A percentile compares a stretch with the other conserved stretches of the same genome.
Conservation (phyloP, 2,888 invertebrate genomes). For the Epinotia nisella region DNA sequence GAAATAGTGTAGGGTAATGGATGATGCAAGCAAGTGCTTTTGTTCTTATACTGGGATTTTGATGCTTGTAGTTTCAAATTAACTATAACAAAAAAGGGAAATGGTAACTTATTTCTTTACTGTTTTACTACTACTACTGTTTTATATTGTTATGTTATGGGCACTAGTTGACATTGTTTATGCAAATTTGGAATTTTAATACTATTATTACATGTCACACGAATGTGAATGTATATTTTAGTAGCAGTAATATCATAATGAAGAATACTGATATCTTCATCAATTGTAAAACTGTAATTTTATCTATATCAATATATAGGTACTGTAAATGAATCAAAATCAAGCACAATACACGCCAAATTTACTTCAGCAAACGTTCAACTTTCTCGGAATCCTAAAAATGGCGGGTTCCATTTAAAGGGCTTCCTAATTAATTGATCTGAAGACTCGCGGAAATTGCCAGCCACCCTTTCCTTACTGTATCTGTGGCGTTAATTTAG, state of each 20-base stretch:
- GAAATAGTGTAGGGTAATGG: slow-evolving; percentile 24
- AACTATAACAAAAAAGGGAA: not conserved
- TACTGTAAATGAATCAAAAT: not conserved
- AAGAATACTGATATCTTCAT: no score
- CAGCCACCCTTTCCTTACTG: slow-evolving; percentile 61
- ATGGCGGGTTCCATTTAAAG: slow-evolving; percentile 73
- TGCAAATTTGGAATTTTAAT: no score
- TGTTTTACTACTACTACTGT: no score
- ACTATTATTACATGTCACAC: no score
- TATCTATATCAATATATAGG: no score
- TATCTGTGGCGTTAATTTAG: slow-evolving; percentile 83
- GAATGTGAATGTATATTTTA: no score
- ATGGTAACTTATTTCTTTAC: no score
- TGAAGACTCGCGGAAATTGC: slow-evolving; percentile 78
- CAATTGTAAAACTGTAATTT: no score
- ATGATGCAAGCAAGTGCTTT: slow-evolving; percentile 20
- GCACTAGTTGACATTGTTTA: no score
- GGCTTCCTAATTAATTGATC: slow-evolving; percentile 82
- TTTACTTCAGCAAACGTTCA: slow-evolving; percentile 7
- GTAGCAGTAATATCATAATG: no score
- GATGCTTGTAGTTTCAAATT: slow-evolving; percentile 4
- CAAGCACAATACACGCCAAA: not conserved
- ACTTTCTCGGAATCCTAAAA: slow-evolving; percentile 55
- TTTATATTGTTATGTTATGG: no score
- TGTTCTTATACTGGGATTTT: slow-evolving; percentile 16